Conservation (phyloP, 2,888 invertebrate genomes). For the Sepiola atlantica region DNA sequence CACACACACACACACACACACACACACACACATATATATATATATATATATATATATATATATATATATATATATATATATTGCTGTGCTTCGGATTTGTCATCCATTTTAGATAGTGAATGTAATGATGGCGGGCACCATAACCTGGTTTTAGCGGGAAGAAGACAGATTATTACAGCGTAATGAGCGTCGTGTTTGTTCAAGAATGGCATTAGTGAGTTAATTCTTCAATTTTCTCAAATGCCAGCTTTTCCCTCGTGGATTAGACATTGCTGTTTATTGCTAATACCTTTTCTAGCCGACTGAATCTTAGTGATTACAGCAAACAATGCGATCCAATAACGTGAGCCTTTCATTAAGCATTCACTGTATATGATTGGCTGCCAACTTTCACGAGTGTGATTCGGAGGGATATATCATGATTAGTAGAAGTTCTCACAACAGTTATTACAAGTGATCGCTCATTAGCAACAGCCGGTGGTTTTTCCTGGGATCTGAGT, state of each 20-base stretch:
- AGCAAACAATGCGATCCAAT: background rate
- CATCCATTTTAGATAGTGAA: too few species aligned
- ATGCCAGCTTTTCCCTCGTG: background rate
- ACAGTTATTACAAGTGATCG: too few species aligned
- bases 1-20: too few species aligned
- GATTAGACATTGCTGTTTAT: background rate
- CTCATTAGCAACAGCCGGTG: too few species aligned
- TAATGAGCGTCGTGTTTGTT: background rate
- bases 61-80: too few species aligned
- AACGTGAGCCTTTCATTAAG: background rate
- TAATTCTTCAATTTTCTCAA: background rate
- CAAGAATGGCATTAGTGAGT: slow-evolving; percentile 32
- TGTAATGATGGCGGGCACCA: background rate
- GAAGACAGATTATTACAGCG: background rate
- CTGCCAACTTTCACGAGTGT: background rate
- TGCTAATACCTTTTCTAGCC: background rate
- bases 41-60: too few species aligned
- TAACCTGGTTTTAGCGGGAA: background rate
- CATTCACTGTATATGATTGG: background rate
- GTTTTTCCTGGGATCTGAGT: too few species aligned
- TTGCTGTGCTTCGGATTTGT: too few species aligned
- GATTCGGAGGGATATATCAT: background rate
- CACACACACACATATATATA: too few species aligned
- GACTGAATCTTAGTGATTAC: background rate
- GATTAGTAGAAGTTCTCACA: background rate